phyloP scores from a whole-genome alignment of 2,797 vertebrate species.

The Synanceia verrucosa region DNA sequence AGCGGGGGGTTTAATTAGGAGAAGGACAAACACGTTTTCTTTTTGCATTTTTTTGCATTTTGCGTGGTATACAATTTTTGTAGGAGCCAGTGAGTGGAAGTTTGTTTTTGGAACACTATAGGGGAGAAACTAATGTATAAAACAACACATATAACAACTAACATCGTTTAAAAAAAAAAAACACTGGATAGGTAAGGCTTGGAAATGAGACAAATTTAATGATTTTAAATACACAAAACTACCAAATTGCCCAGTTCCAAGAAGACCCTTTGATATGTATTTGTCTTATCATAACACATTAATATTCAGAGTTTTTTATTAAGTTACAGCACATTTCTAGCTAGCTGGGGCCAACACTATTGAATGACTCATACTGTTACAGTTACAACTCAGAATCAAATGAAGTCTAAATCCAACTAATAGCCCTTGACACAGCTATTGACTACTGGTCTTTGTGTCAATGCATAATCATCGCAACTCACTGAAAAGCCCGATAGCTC shows the following conservation, averaged over 20 bases:
- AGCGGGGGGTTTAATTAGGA: constrained; percentile 16
- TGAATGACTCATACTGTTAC: background rate
- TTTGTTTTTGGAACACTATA: background rate
- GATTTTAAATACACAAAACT: constrained; percentile 3
- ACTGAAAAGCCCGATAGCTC: constrained; percentile 49
- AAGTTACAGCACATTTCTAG: background rate
- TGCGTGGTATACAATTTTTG: constrained; percentile 3
- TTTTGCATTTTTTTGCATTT: constrained; percentile 26
- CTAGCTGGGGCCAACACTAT: background rate
- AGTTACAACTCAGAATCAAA: constrained; percentile 23
- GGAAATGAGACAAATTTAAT: background rate
- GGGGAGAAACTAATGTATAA: background rate
- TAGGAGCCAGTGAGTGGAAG: background rate
- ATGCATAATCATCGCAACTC: constrained; percentile 62
- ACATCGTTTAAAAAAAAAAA: background rate
- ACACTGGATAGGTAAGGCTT: background rate
- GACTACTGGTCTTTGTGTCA: constrained; percentile 60
- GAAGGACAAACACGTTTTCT: background rate
- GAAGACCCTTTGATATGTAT: background rate
- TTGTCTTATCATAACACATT: background rate
- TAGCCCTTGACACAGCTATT: constrained; percentile 63
- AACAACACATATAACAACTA: background rate
- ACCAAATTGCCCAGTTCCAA: background rate
- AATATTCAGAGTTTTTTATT: background rate
- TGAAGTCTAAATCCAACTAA: constrained; percentile 52